Evolutionary conservation across 2,113 vertebrate genomes (phyloP).

Genomic region (Varanus komodoensis): DNA sequence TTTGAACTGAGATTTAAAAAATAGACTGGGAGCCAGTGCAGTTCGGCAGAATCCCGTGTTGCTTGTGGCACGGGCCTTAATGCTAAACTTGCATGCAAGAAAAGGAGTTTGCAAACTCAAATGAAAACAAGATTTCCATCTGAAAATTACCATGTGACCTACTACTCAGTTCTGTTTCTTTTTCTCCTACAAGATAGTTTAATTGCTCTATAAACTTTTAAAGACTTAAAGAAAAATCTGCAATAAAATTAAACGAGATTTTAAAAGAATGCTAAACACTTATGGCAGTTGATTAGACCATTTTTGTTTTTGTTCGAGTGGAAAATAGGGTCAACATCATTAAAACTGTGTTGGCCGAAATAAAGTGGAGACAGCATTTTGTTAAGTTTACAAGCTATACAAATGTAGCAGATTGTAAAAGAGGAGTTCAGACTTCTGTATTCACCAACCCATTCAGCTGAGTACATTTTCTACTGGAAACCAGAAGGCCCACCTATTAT

Average conservation of each 20-base stretch:
- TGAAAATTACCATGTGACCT: conserved; percentile 68
- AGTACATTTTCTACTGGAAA: neutral
- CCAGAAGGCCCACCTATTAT: neutral
- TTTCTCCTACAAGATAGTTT: conserved; percentile 56
- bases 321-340: conserved; percentile 69
- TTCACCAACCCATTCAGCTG: neutral
- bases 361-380: conserved; percentile 52
- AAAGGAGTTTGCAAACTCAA: conserved; percentile 19
- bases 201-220: conserved; percentile 78
- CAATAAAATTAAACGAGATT: conserved; percentile 81
- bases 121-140: conserved; percentile 63
- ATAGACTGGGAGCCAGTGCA: neutral
- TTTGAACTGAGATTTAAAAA: neutral
- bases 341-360: conserved; percentile 46
- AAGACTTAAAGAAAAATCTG: conserved; percentile 63
- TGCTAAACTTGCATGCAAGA: neutral
- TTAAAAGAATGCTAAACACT: conserved; percentile 73
- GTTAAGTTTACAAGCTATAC: conserved; percentile 31
- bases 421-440: conserved; percentile 2
- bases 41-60: neutral
- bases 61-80: neutral
- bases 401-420: conserved; percentile 43
- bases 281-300: conserved; percentile 57
- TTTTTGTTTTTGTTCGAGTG: conserved; percentile 55
- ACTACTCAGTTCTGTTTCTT: conserved; percentile 61